Base-by-base conservation (phyloP, 2,797 vertebrate genomes). In the Tenualosa thibaudeaui region DNA sequence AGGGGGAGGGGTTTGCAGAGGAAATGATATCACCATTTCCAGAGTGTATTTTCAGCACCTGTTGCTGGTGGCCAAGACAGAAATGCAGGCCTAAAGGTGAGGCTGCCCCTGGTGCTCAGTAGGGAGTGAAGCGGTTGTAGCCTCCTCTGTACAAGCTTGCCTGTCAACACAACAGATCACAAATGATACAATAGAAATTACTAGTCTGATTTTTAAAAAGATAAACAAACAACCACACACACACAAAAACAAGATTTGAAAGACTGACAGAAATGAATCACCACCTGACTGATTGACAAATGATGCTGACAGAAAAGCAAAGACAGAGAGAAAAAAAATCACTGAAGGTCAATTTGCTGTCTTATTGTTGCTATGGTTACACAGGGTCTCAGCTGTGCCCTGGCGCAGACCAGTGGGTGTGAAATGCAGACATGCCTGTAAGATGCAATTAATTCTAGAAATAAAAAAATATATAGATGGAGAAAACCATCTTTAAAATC, bases 71-170 rank as follows among this genome's bases (percentile, higher is more conserved):
- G 68, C 31, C 68, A 40, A 4, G 68, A 17, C 37, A 71, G 17
- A 56, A 56, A 56, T 0, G 54, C 68, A 71, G 10, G 31, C 37
- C 71, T 43, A 40, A 22, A 78, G 15, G 37, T 40, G 19, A 17
- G 40, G 71, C 71, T 24, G 71, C 40, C 71, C 1, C 24, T 86
- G 58, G 1, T 46, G 2, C 82, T 96, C 92, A 96, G 93, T 96
- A 96, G 0, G 96, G 96, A 54, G 96, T 96, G 90, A 96, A 96
- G 84, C 96, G 95, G 91, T 95, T 96, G 90, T 96, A 96, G 82
- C 95, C 96, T 92, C 96, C 96, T 90, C 96, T 91, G 93, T 96
- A 96, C 90, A 96, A 91, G 92, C 96, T 96, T 88, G 96, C 95
- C 96, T 96, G 92, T 22, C 37, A 78, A 78, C 71, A 78, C 6